Base-by-base conservation (phyloP, 1,140 invertebrate genomes). In the Harpegnathos saltator region DNA sequence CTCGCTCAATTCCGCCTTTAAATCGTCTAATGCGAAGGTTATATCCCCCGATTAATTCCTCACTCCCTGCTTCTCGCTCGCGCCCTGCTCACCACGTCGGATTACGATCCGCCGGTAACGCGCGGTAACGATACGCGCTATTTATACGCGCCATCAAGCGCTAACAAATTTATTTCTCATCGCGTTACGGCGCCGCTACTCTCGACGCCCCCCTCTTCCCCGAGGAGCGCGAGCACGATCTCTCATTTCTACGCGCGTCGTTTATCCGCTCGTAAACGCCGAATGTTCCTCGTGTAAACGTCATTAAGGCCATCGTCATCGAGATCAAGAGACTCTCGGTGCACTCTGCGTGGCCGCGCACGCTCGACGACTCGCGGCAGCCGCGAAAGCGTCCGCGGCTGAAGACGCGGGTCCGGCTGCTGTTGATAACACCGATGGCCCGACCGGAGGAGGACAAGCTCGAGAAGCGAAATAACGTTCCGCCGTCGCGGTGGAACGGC, bases 121-220 rank as follows among this genome's bases (percentile, higher is more conserved):
- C 3, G 3, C 38, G n/a, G n/a, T 56, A 44, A 38, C n/a, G 22
- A 71, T 58, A 58, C 0, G 15, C 24, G 19, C 56, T 65, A 56
- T 24, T 29, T 26, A 33, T 58, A 56, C 7, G n/a, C 33, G n/a
- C 9, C 24, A 48, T 80, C 54, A 71, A 58, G 63, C 56, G 63
- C 29, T 80, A 80, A 78, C 17, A 78, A 62, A 80, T 80, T 80
- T 80, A 69, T 59, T 59, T 69, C 52, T 58, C 52, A 7, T 58
- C n/a, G 29, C 19, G 29, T 66, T 63, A 62, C 7, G 29, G n/a
- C 15, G 38, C 44, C 15, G 38, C 38, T 44, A 19, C 56, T 58
- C 75, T 71, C 54, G n/a, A 58, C 75, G 26, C 63, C 58, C 5
- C 17, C 54, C 29, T 38, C 17, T 33, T 33, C 29, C 29, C 29